A percentile compares a stretch with the other conserved stretches of the same genome.
Evolutionary conservation across 2,888 invertebrate species (phyloP).

Genomic region (Microchrysa polita): DNA sequence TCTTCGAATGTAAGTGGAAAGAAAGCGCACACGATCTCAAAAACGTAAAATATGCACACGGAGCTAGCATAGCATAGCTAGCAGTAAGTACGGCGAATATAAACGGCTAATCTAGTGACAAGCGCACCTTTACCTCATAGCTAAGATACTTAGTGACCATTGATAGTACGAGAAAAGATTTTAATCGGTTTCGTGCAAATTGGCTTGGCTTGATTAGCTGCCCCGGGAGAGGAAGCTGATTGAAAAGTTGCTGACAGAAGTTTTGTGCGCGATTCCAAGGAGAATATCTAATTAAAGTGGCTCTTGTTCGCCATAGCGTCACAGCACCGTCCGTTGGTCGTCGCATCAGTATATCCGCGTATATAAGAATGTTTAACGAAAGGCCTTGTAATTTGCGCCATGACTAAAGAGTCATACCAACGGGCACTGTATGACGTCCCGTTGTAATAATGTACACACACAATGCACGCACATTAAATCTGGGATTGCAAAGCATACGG

Average conservation of each 20-base stretch:
- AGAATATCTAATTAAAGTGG: conserved; percentile 43
- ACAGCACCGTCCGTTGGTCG: too few species aligned
- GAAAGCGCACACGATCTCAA: not conserved
- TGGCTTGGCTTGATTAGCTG: conserved; percentile 39
- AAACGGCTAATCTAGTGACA: conserved; percentile 39
- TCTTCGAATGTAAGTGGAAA: not conserved
- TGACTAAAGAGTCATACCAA: too few species aligned
- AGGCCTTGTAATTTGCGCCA: too few species aligned
- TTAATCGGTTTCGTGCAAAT: conserved; percentile 45
- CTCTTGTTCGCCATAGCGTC: conserved; percentile 36
- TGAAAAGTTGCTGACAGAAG: conserved; percentile 45
- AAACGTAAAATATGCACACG: not conserved
- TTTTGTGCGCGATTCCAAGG: conserved; percentile 37
- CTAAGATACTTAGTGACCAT: conserved; percentile 41
- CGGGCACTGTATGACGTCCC: too few species aligned
- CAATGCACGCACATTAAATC: too few species aligned
- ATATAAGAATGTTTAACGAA: too few species aligned
- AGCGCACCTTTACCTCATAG: conserved; percentile 39
- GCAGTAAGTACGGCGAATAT: conserved; percentile 12
- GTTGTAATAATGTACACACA: too few species aligned
- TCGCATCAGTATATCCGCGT: too few species aligned
- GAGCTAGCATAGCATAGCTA: not conserved
- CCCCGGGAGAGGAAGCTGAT: conserved; percentile 23
- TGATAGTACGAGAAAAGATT: conserved; percentile 41
- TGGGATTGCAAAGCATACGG: too few species aligned